A percentile compares a stretch with the other conserved stretches of the same genome.
Evolutionary conservation across 2,888 invertebrate genomes (phyloP).

Genomic region (Apeira syringaria): DNA sequence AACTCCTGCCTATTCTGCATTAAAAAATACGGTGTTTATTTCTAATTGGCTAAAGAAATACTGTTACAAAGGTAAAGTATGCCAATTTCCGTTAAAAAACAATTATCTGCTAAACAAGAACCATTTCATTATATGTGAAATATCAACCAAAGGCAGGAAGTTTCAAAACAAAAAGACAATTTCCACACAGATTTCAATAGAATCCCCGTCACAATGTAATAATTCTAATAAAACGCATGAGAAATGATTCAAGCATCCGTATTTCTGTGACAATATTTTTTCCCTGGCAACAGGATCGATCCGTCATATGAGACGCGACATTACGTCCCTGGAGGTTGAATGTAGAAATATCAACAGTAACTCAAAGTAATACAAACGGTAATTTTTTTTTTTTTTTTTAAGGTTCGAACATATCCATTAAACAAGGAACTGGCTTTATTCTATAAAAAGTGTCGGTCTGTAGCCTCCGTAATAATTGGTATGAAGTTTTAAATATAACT

Average conservation of each 20-base stretch:
- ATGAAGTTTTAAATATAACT: neutral
- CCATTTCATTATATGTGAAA: slow-evolving; percentile 1
- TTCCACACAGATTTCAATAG: slow-evolving; percentile 29
- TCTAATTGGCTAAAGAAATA: too few species aligned
- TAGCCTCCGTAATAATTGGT: too few species aligned
- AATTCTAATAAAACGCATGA: slow-evolving; percentile 36
- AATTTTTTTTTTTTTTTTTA: too few species aligned
- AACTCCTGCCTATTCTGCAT: too few species aligned
- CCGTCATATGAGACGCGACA: slow-evolving; percentile 63
- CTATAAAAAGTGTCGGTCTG: too few species aligned
- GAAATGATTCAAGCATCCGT: slow-evolving; percentile 33
- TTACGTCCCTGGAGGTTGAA: slow-evolving; percentile 48
- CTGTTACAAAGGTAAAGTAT: too few species aligned
- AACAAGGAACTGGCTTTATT: too few species aligned
- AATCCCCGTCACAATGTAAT: slow-evolving; percentile 31
- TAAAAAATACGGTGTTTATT: too few species aligned
- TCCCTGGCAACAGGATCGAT: slow-evolving; percentile 54
- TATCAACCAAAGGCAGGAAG: slow-evolving; percentile 12
- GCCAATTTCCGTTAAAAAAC: neutral
- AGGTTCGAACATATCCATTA: too few species aligned
- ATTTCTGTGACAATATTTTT: slow-evolving; percentile 46
- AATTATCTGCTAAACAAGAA: too few species aligned
- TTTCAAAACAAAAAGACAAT: slow-evolving; percentile 26
- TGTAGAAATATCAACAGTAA: slow-evolving; percentile 4
- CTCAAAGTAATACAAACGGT: neutral